Evolutionary conservation across 2,888 invertebrate species (phyloP).

Genomic region (Mamestra brassicae): DNA sequence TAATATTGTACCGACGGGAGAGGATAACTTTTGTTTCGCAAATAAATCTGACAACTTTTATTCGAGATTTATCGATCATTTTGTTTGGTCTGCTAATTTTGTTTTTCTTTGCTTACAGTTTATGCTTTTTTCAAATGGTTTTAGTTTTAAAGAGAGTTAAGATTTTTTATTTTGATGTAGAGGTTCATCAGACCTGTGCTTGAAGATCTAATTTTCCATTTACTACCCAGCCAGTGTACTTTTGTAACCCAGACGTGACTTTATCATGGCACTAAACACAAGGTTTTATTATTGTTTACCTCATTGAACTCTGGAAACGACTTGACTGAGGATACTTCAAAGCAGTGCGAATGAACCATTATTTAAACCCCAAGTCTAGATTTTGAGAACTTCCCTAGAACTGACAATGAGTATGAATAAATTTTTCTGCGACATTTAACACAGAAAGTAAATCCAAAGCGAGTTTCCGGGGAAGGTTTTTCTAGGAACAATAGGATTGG

Average conservation of each 20-base stretch:
- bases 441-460: constrained; percentile 47
- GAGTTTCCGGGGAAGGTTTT: constrained; percentile 44
- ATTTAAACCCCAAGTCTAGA: constrained; percentile 52
- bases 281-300: constrained; percentile 38
- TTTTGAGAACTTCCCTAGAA: constrained; percentile 41
- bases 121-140: constrained; percentile 12
- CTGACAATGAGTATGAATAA: constrained; percentile 63
- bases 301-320: constrained; percentile 22
- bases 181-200: constrained; percentile 13
- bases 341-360: constrained; percentile 29
- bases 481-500: constrained; percentile 70
- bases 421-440: constrained; percentile 63
- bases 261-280: constrained; percentile 35
- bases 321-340: constrained; percentile 15
- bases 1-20: constrained; percentile 33
- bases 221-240: constrained; percentile 33
- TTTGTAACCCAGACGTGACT: constrained; percentile 16
- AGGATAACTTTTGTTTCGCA: constrained; percentile 29
- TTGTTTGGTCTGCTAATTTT: constrained; percentile 21
- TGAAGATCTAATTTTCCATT: constrained; percentile 36
- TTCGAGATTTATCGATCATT: constrained; percentile 25
- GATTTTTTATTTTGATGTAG: constrained; percentile 2
- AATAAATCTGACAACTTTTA: constrained; percentile 35
- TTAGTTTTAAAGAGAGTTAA: constrained; percentile 9
- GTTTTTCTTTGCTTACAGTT: constrained; percentile 17